These are phyloP conservation scores for Tricholaema leucomelas DNA, from an alignment of 2,113 vertebrate genomes.

Conservation along the genomic window DNA sequence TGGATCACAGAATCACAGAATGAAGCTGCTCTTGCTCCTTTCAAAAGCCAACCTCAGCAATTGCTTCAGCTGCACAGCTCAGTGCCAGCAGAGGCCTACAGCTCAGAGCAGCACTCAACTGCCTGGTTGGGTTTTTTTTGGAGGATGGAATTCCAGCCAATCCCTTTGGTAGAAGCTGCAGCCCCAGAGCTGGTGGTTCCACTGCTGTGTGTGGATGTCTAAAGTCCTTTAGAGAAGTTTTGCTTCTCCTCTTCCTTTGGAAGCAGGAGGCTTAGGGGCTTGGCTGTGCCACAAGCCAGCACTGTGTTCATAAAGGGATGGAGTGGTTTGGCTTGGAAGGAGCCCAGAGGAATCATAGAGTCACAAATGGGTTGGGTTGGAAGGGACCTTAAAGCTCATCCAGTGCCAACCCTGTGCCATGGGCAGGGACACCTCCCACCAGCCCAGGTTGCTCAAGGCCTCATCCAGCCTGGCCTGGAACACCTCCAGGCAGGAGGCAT, in stretches of 20 bases:
- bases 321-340: too few relatives aligned
- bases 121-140: neutral
- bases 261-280: neutral
- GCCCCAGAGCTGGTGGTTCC: neutral
- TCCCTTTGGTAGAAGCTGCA: neutral
- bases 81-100: conserved; percentile 18
- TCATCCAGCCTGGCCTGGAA: too few relatives aligned
- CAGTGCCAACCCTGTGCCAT: too few relatives aligned
- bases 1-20: too few relatives aligned
- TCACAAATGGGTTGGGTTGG: too few relatives aligned
- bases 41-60: conserved; percentile 39
- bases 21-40: conserved; percentile 31
- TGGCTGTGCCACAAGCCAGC: neutral
- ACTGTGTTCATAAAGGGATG: too few relatives aligned
- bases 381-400: too few relatives aligned
- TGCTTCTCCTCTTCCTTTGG: neutral
- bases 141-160: neutral
- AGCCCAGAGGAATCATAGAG: neutral
- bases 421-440: too few relatives aligned
- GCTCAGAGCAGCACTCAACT: neutral
- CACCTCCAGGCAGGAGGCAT: too few relatives aligned
- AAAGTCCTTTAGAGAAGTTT: neutral
- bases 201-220: neutral
- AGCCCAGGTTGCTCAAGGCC: too few relatives aligned
- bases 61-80: conserved; percentile 37